phyloP scores from a whole-genome alignment of 2,113 vertebrate genomes.

The Mesitornis unicolor region DNA sequence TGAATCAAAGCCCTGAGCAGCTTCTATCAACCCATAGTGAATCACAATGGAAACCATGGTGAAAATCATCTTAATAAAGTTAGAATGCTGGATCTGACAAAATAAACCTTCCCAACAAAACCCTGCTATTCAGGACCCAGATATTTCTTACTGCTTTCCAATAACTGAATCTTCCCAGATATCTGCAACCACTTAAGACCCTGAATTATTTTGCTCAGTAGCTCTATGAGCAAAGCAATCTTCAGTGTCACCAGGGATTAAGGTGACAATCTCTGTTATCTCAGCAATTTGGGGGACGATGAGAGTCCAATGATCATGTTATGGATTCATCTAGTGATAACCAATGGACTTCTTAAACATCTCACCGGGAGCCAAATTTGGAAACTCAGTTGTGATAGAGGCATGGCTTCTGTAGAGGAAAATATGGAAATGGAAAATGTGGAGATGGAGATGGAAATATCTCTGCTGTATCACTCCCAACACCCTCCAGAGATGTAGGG shows the following conservation, averaged over 20 bases:
- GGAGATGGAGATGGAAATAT: neutral
- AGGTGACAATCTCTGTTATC: neutral
- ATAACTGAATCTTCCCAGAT: neutral
- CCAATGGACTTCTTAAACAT: neutral
- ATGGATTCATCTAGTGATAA: neutral
- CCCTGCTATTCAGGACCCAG: neutral
- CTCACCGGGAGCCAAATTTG: neutral
- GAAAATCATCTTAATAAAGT: neutral
- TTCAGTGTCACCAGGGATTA: neutral
- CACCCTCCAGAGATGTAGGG: neutral
- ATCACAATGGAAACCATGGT: neutral
- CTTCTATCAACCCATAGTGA: neutral
- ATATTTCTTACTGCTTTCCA: neutral
- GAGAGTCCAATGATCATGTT: rapidly evolving
- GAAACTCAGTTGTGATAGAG: neutral
- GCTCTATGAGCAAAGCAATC: neutral
- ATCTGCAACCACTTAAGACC: neutral
- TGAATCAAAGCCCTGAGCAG: neutral
- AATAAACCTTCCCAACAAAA: neutral
- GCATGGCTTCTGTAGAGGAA: neutral
- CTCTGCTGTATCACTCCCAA: neutral
- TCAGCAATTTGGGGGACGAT: neutral
- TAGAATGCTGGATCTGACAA: neutral
- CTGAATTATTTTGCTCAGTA: neutral
- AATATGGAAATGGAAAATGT: too few relatives aligned